A percentile compares a stretch with the other conserved stretches of the same genome.
Conservation (phyloP, 2,113 vertebrate genomes). For the Leuciscus idus region DNA sequence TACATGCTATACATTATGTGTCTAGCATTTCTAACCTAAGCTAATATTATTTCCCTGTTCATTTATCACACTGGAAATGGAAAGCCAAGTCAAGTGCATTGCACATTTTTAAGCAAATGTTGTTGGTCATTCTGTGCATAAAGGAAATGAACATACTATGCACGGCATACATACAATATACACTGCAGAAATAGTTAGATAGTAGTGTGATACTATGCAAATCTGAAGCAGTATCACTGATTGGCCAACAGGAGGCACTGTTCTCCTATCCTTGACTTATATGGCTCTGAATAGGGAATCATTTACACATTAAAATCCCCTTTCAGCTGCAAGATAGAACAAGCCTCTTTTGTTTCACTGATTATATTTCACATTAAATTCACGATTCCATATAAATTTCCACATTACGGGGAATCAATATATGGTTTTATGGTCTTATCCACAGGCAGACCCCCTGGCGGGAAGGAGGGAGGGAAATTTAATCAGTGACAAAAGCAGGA, state of each 20-base stretch:
- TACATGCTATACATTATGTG: too few relatives aligned
- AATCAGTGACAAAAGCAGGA: constrained; percentile 15
- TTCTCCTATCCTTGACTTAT: neutral
- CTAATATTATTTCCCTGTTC: too few relatives aligned
- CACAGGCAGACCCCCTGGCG: neutral
- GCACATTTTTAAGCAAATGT: neutral
- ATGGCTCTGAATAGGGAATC: neutral
- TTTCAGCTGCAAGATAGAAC: neutral
- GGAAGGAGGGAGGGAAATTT: neutral
- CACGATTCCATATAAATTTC: neutral
- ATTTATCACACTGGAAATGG: neutral
- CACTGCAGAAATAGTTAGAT: neutral
- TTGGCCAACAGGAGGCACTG: constrained; percentile 32
- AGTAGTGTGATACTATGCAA: neutral
- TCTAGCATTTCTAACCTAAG: neutral
- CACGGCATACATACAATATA: neutral
- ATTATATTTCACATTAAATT: constrained; percentile 27
- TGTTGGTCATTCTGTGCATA: neutral
- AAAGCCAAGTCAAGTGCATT: neutral
- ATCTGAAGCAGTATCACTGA: neutral
- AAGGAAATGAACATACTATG: neutral
- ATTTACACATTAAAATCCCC: constrained; percentile 1
- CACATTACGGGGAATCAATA: constrained; percentile 7
- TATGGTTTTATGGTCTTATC: constrained; percentile 3
- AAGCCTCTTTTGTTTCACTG: constrained; percentile 2